Evolutionary conservation across 2,797 vertebrate species (phyloP).

Genomic region (Notamacropus eugenii): DNA sequence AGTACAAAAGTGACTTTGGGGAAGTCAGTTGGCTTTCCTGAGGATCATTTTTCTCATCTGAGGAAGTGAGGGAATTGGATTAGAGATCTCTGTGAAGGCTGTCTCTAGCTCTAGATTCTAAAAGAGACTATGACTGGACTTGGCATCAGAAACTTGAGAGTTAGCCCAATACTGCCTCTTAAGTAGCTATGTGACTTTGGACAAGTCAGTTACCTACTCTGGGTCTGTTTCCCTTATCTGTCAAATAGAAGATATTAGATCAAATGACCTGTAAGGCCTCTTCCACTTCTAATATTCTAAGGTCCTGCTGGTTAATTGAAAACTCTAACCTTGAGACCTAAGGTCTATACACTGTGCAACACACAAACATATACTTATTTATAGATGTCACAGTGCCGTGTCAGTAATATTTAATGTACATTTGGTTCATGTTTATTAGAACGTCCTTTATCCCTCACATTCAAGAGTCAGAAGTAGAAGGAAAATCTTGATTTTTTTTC

Average conservation of each 20-base stretch:
- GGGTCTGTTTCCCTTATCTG: not conserved
- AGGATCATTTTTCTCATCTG: not conserved
- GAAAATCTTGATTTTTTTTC: not conserved
- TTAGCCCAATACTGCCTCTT: not conserved
- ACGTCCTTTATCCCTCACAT: not conserved
- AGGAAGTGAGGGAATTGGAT: not conserved
- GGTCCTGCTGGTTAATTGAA: not conserved
- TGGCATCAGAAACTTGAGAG: not conserved
- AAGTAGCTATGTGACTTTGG: not conserved
- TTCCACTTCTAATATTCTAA: not conserved
- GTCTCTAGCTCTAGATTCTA: not conserved
- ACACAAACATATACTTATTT: not conserved
- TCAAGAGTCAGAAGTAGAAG: not conserved
- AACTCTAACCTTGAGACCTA: not conserved
- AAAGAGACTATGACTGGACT: not conserved
- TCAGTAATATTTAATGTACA: not conserved
- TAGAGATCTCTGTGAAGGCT: not conserved
- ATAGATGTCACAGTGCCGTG: not conserved
- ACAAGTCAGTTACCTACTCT: not conserved
- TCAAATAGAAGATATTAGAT: not conserved
- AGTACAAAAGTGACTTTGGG: not conserved
- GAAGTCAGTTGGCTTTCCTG: not conserved
- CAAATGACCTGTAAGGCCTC: not conserved
- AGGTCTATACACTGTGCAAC: not conserved
- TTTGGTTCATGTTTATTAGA: not conserved